These are phyloP conservation scores for Heterodera filipjevi DNA, from an alignment of 2,888 invertebrate genomes.

Conservation along the genomic window DNA sequence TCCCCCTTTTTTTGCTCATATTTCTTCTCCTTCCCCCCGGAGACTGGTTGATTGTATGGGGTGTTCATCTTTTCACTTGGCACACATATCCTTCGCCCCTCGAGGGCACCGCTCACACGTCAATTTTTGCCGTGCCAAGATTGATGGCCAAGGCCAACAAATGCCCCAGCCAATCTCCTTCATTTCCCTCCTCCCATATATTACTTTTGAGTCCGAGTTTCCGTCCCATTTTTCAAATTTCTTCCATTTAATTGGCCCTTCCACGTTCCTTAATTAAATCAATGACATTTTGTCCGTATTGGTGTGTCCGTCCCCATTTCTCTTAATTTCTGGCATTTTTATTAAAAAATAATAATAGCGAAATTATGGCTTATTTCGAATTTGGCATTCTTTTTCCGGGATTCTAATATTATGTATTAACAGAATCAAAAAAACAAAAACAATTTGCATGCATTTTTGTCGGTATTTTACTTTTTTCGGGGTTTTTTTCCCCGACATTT, in stretches of 20 bases:
- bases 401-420: too few species aligned
- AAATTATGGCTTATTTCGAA: too few species aligned
- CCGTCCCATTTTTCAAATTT: constrained; percentile 4
- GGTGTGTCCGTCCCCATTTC: too few species aligned
- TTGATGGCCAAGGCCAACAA: not conserved
- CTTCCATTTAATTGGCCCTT: not conserved
- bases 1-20: not conserved
- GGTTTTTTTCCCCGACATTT: too few species aligned
- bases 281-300: too few species aligned
- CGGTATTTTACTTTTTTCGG: too few species aligned
- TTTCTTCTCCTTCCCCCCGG: not conserved
- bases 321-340: too few species aligned
- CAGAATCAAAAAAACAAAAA: too few species aligned
- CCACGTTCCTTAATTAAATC: not conserved
- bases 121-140: not conserved
- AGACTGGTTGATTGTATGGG: not conserved
- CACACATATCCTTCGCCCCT: not conserved
- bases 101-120: not conserved
- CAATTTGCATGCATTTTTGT: too few species aligned
- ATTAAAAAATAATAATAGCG: too few species aligned
- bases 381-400: too few species aligned
- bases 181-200: not conserved
- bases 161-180: not conserved
- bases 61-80: not conserved
- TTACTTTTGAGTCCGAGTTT: not conserved